Percentiles rank a stretch among this genome's conserved stretches.
These are phyloP conservation scores for Arrhopalites spinosus DNA, from an alignment of 2,888 invertebrate genomes.

Conservation along the genomic window DNA sequence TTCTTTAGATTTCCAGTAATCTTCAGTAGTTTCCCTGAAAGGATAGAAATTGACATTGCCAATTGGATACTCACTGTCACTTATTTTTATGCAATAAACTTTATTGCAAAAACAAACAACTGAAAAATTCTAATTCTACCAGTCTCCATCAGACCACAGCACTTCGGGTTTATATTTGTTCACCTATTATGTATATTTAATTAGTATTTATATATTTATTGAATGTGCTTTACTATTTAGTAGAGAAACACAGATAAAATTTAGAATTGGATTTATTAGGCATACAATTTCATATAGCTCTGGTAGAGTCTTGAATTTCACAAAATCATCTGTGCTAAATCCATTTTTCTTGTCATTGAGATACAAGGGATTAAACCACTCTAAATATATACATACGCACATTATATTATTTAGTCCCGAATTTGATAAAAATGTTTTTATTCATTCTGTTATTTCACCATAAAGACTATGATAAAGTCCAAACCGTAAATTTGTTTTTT, in stretches of 20 bases:
- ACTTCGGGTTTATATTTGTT: conserved; percentile 68
- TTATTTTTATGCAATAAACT: too few species aligned
- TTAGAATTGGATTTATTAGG: background rate
- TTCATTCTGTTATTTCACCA: too few species aligned
- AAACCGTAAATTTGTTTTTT: conserved; percentile 69
- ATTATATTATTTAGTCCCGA: too few species aligned
- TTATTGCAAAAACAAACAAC: too few species aligned
- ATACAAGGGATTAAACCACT: conserved; percentile 87
- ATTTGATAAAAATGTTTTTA: too few species aligned
- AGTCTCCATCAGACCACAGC: conserved; percentile 93
- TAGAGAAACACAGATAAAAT: background rate
- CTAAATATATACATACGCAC: too few species aligned
- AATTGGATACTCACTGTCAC: too few species aligned
- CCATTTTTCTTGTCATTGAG: conserved; percentile 69
- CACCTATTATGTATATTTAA: conserved; percentile 82
- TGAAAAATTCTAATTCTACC: too few species aligned
- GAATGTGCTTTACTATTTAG: background rate
- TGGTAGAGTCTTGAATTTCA: conserved; percentile 73
- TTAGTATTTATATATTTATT: background rate
- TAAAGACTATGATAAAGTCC: conserved; percentile 87
- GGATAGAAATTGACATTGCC: too few species aligned
- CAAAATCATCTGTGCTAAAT: conserved; percentile 70
- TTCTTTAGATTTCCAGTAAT: conserved; percentile 82
- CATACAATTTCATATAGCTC: conserved; percentile 78
- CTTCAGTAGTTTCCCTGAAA: conserved; percentile 78